Evolutionary conservation across 2,113 vertebrate species (phyloP), one percentile per base, ranked within the genome.

Genomic region (pig (Sus scrofa)): DNA sequence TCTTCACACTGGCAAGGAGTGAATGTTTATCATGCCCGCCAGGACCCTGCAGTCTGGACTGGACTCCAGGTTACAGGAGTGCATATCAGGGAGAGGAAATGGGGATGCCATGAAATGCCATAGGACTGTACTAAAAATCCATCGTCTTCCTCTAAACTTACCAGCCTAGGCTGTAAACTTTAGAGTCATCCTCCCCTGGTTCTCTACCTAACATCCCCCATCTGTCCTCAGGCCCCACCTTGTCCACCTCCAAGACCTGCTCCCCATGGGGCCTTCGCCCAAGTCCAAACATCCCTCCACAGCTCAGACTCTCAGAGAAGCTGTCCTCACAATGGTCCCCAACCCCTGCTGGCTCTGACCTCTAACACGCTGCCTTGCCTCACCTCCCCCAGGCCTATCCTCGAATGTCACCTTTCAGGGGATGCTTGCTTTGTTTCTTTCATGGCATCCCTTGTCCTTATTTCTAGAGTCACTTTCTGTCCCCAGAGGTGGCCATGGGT

Each of bases 211-310:
- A 32, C 24, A 44, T 44, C 30, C 34, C 26, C 19, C 37, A 13
- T 24, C 37, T 16, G 32, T 32, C 73, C 32, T 37, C 44, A 50
- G 19, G 24, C 16, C 30, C 39, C 7, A 3, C 10, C 27, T 54
- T 32, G 2, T 19, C 34, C 37, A 15, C 9, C n/a, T 0, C 1
- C 1, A 6, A 2, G 12, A 63, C 58, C 22, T 73, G 12, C 39
- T 70, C 24, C 34, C 18, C 44, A 44, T 8, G 8, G 44, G 44
- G 44, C 8, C 44, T 44, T 44, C 5, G 44, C 44, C 44, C 44
- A 44, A 44, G 44, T 44, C 44, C 44, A 44, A 8, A 4, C 44
- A 44, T 44, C 44, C 44, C 8, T 44, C 44, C 44, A 44, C 8
- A 44, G 44, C 44, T 44, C 44, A 44, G 44, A 44, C 39, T 20